Evolutionary conservation across 1,140 invertebrate genomes (phyloP).

Genomic region (Euwallacea similis): DNA sequence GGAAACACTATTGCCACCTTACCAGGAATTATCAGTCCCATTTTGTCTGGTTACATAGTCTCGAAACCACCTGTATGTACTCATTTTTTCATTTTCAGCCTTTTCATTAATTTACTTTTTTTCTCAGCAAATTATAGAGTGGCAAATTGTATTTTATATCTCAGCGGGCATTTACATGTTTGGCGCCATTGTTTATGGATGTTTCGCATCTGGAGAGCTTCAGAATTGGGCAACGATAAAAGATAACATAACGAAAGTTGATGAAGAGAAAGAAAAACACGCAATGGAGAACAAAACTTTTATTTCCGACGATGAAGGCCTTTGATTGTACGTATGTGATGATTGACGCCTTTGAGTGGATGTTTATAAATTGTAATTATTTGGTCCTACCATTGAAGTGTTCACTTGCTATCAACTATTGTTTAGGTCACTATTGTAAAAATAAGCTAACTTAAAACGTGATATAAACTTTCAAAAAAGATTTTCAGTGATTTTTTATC

Average conservation of each 20-base stretch:
- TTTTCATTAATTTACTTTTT: conserved; percentile 43
- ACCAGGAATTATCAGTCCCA: conserved; percentile 84
- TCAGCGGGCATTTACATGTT: conserved; percentile 74
- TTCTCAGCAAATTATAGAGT: conserved; percentile 67
- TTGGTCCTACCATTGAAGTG: too few species aligned
- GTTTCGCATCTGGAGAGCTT: conserved; percentile 77
- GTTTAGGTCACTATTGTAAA: too few species aligned
- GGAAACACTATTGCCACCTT: conserved; percentile 88
- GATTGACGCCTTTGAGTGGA: too few species aligned
- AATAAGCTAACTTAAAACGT: too few species aligned
- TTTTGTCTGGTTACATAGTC: conserved; percentile 78
- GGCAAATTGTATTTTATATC: conserved; percentile 84
- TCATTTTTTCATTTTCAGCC: conserved; percentile 50
- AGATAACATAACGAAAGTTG: conserved; percentile 8
- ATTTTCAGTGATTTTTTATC: too few species aligned
- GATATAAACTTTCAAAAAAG: too few species aligned
- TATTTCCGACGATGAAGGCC: conserved; percentile 14
- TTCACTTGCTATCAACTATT: too few species aligned
- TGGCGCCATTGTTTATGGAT: conserved; percentile 76
- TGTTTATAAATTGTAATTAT: too few species aligned
- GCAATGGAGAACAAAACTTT: conserved; percentile 34
- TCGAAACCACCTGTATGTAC: conserved; percentile 76
- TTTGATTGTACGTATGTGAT: background rate
- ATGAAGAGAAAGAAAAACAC: conserved; percentile 5
- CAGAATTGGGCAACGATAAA: conserved; percentile 68